Percentiles rank a stretch among this genome's conserved stretches.
Conservation (phyloP, 2,113 vertebrate species). For the Laticauda laticaudata region DNA sequence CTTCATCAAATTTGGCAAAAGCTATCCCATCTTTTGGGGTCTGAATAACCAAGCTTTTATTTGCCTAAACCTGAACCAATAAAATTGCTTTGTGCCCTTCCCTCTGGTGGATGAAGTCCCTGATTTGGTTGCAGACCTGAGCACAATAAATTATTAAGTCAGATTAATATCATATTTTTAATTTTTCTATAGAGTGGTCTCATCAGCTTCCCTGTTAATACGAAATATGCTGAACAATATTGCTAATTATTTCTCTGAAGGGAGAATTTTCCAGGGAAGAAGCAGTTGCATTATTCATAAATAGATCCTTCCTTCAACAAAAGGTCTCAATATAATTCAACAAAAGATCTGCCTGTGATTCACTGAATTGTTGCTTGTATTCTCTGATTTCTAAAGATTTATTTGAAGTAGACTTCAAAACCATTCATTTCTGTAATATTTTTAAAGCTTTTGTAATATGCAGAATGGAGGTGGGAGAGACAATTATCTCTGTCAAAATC, state of each 20-base stretch:
- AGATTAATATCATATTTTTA: neutral
- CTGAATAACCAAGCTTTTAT: neutral
- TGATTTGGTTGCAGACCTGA: neutral
- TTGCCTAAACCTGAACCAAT: neutral
- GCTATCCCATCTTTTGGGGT: neutral
- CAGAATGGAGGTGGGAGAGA: neutral
- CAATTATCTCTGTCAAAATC: neutral
- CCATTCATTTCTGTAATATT: neutral
- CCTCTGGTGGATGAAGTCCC: neutral
- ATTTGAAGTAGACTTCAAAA: neutral
- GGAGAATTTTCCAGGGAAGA: conserved; percentile 2
- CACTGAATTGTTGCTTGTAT: neutral
- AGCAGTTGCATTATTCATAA: conserved; percentile 9
- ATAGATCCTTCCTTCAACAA: neutral
- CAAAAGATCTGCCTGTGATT: neutral
- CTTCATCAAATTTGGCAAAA: neutral
- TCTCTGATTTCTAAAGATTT: neutral
- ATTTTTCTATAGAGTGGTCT: neutral
- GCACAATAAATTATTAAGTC: neutral
- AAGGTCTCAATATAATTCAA: neutral
- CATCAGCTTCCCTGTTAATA: neutral
- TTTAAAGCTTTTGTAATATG: neutral
- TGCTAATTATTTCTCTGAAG: neutral
- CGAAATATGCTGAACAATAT: neutral
- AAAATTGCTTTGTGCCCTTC: neutral